Percentiles rank a stretch among this genome's conserved stretches.
Conservation (phyloP, 1,140 invertebrate species). For the Frieseomelitta varia region DNA sequence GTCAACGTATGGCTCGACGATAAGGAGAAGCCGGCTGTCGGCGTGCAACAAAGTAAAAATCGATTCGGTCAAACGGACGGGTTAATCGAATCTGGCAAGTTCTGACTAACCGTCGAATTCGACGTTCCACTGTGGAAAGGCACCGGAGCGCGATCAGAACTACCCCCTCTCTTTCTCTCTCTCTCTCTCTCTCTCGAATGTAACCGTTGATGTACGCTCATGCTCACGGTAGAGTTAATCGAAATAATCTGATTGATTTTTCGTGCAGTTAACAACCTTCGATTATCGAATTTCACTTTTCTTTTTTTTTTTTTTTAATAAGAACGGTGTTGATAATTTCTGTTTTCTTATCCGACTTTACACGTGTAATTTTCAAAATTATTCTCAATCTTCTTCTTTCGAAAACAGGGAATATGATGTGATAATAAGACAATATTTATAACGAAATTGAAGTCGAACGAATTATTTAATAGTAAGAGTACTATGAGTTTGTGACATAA, state of each 20-base stretch:
- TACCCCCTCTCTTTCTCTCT: background rate
- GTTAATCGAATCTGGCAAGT: slow-evolving; percentile 57
- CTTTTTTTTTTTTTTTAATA: background rate
- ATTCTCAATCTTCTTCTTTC: no score
- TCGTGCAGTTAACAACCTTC: background rate
- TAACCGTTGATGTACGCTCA: background rate
- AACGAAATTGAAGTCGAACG: no score
- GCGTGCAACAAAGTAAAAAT: slow-evolving; percentile 56
- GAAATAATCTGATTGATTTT: background rate
- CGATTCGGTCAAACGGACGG: slow-evolving; percentile 35
- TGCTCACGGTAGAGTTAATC: slow-evolving; percentile 19
- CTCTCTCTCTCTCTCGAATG: background rate
- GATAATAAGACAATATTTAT: no score
- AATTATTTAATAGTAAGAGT: no score
- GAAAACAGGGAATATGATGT: no score
- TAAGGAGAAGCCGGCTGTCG: slow-evolving; percentile 40
- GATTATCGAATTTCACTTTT: background rate
- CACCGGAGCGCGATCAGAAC: background rate
- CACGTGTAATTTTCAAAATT: no score
- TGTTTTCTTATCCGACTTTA: no score
- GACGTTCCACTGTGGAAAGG: background rate
- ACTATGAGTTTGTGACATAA: background rate
- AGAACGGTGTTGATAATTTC: background rate
- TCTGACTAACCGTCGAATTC: background rate
- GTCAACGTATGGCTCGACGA: slow-evolving; percentile 29